Evolutionary conservation across 2,113 vertebrate species (phyloP).

Genomic region (Helogale parvula): DNA sequence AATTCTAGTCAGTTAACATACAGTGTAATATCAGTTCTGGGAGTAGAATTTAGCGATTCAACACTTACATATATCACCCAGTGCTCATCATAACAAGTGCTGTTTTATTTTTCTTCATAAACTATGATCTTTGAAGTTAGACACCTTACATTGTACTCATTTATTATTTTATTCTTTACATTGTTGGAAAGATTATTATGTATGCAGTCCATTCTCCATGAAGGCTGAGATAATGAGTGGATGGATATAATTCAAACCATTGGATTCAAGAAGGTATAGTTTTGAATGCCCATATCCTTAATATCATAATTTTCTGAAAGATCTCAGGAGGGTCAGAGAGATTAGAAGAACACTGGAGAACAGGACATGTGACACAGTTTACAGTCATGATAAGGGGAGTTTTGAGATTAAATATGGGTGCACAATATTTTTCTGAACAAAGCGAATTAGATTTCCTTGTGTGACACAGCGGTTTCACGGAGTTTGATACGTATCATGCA

Average conservation of each 20-base stretch:
- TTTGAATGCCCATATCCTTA: too few species aligned
- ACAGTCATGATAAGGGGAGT: not conserved
- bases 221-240: not conserved
- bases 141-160: not conserved
- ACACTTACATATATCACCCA: too few species aligned
- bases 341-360: not conserved
- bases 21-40: too few species aligned
- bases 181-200: not conserved
- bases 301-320: not conserved
- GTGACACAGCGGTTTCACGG: accelerated
- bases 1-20: too few species aligned
- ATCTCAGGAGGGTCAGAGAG: not conserved
- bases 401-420: not conserved
- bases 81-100: too few species aligned
- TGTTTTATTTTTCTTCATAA: not conserved
- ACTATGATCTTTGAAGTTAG: not conserved
- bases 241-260: not conserved
- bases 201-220: not conserved
- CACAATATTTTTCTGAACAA: not conserved
- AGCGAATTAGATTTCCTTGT: not conserved
- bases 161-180: not conserved
- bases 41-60: too few species aligned
- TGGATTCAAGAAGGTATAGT: not conserved
- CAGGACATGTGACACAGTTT: not conserved
- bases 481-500: not conserved